Conservation (phyloP, 2,113 vertebrate genomes). For the Erythrocercus mccallii region DNA sequence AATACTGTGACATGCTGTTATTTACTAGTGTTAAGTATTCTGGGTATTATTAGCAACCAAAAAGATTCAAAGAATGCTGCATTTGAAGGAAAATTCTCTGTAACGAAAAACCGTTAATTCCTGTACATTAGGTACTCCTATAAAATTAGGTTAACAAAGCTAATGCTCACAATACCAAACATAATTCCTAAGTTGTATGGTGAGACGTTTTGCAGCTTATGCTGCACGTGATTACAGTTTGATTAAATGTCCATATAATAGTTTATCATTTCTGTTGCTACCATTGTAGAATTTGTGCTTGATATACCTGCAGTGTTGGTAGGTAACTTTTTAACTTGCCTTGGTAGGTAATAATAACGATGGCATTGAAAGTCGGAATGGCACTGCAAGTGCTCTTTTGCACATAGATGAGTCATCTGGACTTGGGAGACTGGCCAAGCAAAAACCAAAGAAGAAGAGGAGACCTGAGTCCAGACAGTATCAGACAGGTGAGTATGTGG, state of each 20-base stretch:
- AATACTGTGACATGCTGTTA: neutral
- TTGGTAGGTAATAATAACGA: conserved; percentile 84
- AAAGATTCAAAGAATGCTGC: neutral
- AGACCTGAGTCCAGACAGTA: conserved; percentile 93
- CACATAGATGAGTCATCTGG: conserved; percentile 94
- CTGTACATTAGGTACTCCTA: neutral
- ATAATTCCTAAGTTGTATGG: neutral
- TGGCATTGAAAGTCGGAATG: conserved; percentile 92
- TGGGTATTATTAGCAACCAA: neutral
- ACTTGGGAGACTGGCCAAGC: conserved; percentile 85
- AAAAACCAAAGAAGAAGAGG: conserved; percentile 90
- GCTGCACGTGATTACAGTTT: neutral
- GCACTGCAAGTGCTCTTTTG: conserved; percentile 92
- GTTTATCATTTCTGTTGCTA: neutral
- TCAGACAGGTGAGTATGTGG: conserved; percentile 86
- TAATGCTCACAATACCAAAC: neutral
- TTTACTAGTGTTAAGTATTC: neutral
- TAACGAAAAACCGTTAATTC: neutral
- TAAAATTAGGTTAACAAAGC: neutral
- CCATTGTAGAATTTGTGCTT: neutral
- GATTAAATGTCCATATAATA: neutral
- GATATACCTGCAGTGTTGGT: neutral
- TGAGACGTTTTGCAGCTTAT: neutral
- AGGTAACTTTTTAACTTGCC: conserved; percentile 50
- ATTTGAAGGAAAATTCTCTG: neutral